A percentile compares a stretch with the other conserved stretches of the same genome.
These are phyloP conservation scores for Asarcornis scutulata DNA, from an alignment of 2,113 vertebrate species.

Conservation along the genomic window DNA sequence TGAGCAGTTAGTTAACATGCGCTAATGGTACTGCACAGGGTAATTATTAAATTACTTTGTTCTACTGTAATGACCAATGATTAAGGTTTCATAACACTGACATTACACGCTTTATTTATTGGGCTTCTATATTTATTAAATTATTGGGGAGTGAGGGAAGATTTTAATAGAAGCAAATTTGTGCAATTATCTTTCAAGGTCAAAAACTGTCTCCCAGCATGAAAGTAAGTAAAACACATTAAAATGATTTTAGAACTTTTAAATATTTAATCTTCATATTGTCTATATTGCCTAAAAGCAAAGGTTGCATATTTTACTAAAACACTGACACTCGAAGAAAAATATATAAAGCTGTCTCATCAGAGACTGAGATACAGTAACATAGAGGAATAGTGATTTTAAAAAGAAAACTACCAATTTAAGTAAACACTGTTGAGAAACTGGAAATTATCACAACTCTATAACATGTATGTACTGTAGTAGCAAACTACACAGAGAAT, in stretches of 20 bases:
- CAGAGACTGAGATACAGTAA: not conserved
- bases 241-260: not conserved
- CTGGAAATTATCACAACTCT: not conserved
- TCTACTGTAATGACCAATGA: slow-evolving; percentile 37
- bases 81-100: slow-evolving; percentile 45
- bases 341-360: not conserved
- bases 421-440: not conserved
- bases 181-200: slow-evolving; percentile 48
- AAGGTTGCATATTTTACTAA: not conserved
- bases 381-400: not conserved
- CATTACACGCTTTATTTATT: slow-evolving; percentile 35
- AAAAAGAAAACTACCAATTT: not conserved
- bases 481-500: not conserved
- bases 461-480: not conserved
- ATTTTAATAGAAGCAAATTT: not conserved
- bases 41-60: slow-evolving; percentile 60
- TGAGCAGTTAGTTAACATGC: slow-evolving; percentile 25
- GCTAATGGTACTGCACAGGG: not conserved
- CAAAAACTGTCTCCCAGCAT: not conserved
- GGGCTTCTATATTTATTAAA: slow-evolving; percentile 23
- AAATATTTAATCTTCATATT: not conserved
- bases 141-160: not conserved
- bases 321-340: not conserved
- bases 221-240: not conserved
- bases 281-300: not conserved